Base-by-base conservation (phyloP, 2,113 vertebrate genomes). In the Trochalopteron elliotii region DNA sequence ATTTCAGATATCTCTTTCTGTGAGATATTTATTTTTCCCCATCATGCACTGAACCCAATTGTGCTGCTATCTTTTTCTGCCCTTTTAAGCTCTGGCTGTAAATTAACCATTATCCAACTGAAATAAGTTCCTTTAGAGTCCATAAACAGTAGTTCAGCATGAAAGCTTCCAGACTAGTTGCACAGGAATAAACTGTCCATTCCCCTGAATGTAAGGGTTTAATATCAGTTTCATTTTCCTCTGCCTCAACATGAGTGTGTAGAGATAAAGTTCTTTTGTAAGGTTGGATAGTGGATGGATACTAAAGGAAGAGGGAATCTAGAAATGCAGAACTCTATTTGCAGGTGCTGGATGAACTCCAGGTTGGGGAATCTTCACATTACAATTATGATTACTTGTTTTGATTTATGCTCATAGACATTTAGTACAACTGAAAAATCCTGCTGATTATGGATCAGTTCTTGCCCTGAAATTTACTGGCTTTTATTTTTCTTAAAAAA, bases 1-100 rank as follows among this genome's bases (percentile, higher is more conserved):
- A 98, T 98, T 97, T 97, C 96, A 97, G 98, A 97, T 97, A 93
- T 47, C 63, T 89, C 93, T 96, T 97, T 95, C 89, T 83, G 61
- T 80, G 89, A 93, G 94, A 97, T 89, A 95, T 97, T 97, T 97
- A 96, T 97, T 98, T 98, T 98, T 84, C 87, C 92, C 79, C 74
- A 92, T 94, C 89, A 93, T 95, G 63, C 49, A 81, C 71, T 91
- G 95, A 92, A 95, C 69, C 61, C 95, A 97, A 96, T 96, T 96
- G 93, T 68, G 30, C 93, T 82, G 92, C 90, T 97, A 96, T 97
- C 95, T 94, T 97, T 94, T 96, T 67, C 81, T 96, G 88, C 72
- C 94, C 83, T 97, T 97, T 96, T 95, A 83, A 96, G 84, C 90
- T 95, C 93, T 94, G 76, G 80, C 79, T 97, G 79, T 97, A 97